Evolutionary conservation across 2,797 vertebrate species (phyloP), one percentile per base, ranked within the genome.

Genomic region (Channa striata): DNA sequence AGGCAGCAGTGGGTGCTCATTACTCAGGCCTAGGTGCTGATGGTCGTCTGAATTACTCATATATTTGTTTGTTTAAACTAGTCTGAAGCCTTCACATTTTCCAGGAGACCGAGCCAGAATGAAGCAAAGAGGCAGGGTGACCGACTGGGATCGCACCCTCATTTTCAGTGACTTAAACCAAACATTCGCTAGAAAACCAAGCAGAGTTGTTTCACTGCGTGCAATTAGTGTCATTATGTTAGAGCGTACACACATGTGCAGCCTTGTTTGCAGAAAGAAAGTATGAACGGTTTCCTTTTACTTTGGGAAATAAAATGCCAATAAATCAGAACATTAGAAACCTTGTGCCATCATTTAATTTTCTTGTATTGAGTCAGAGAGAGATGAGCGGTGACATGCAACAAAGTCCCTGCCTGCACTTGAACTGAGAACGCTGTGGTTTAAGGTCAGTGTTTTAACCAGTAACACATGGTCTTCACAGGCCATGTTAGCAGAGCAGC

Each of bases 61-160:
- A 74, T 79, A 74, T 88, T 89, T 89, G 85, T 92, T 93, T 92
- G 81, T 89, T 87, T 89, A 83, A 90, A 79, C 71, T 59, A 53
- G 75, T 62, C 59, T 54, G 64, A 77, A 80, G 68, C 64, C 1
- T 84, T 82, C 72, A 80, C 53, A 89, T 71, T 92, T 92, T 91
- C 87, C 89, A 87, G 77, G 72, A 25, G 48, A 34, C 37, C n/a
- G 64, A 80, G 87, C 87, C 88, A 90, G 77, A 44, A 57, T 68
- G 54, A 68, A 81, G 75, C 62, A 54, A 68, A 71, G 77, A 75
- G 43, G 67, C 74, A 72, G 64, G 30, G 50, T 56, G 70, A 77
- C 46, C 16, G 42, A 72, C 60, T 5, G 44, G 59, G 59, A 74
- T 69, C 46, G 33, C 43, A 65, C 25, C 57, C 54, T 66, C 42